Evolutionary conservation across 2,113 vertebrate species (phyloP).

Genomic region (Ibidorhyncha struthersii): DNA sequence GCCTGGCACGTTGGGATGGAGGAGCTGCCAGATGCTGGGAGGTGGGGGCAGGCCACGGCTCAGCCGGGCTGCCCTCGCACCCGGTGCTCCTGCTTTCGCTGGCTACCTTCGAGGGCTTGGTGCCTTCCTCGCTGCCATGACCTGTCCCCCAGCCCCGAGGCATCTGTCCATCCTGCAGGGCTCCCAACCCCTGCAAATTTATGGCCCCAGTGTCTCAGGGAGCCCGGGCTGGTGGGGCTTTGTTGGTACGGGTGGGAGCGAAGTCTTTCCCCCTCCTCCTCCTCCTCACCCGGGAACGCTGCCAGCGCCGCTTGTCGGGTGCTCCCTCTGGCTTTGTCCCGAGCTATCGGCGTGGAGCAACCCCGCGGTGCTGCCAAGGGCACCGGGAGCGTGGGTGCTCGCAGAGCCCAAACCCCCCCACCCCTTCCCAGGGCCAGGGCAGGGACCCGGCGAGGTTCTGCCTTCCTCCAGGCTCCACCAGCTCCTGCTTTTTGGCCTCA

Average conservation of each 20-base stretch:
- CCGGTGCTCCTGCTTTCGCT: accelerated
- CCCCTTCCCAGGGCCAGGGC: not conserved
- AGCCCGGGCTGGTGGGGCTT: not conserved
- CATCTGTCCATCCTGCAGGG: not conserved
- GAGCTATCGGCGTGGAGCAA: not conserved
- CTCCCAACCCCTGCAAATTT: not conserved
- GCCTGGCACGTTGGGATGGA: not conserved
- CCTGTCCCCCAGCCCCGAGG: not conserved
- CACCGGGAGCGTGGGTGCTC: not conserved
- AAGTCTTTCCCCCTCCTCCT: not conserved
- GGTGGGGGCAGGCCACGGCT: not conserved
- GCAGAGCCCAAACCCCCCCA: not conserved
- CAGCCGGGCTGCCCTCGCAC: accelerated
- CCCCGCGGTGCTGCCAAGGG: not conserved
- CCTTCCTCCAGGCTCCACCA: not conserved
- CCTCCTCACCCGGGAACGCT: not conserved
- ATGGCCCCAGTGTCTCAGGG: not conserved
- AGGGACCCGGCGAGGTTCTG: not conserved
- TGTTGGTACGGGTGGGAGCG: not conserved
- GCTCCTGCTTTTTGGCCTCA: not conserved
- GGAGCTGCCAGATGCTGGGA: not conserved
- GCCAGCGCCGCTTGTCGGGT: not conserved
- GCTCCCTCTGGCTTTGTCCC: slow-evolving; percentile 23
- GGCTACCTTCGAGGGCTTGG: not conserved
- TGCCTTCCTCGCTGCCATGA: accelerated